phyloP scores from a whole-genome alignment of 2,113 vertebrate species.

The Struthio camelus region DNA sequence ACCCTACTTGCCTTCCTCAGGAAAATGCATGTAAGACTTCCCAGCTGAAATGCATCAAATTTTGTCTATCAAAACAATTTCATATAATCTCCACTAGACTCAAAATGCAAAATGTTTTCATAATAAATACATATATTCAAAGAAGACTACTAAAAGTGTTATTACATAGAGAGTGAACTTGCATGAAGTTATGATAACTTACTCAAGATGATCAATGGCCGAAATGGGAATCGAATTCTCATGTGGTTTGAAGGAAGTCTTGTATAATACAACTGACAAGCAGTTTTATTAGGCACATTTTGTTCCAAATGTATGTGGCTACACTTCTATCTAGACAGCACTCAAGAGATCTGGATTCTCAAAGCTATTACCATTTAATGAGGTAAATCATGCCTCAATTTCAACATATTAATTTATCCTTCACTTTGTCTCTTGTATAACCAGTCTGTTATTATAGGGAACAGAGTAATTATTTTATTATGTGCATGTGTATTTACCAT shows the following conservation, averaged over 20 bases:
- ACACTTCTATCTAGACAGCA: not conserved
- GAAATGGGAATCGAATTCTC: not conserved
- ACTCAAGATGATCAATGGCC: not conserved
- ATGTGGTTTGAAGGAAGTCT: not conserved
- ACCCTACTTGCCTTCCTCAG: not conserved
- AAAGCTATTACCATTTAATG: not conserved
- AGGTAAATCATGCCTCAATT: not conserved
- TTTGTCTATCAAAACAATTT: not conserved
- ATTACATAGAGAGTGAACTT: not conserved
- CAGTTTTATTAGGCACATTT: not conserved
- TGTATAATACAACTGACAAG: not conserved
- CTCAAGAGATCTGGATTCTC: fast-evolving
- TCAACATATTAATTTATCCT: not conserved
- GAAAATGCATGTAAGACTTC: not conserved
- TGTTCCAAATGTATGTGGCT: not conserved
- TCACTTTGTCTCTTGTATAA: not conserved
- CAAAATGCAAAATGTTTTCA: not conserved
- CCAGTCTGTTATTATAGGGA: too few species aligned
- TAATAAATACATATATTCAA: too few species aligned
- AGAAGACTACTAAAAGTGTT: not conserved
- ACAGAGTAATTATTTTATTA: not conserved
- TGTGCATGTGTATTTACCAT: too few species aligned
- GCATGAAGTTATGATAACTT: not conserved
- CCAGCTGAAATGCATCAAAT: not conserved
- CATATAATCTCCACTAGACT: not conserved